Conservation (phyloP, 2,797 vertebrate genomes). For the Petrocephalus schoutedeni region DNA sequence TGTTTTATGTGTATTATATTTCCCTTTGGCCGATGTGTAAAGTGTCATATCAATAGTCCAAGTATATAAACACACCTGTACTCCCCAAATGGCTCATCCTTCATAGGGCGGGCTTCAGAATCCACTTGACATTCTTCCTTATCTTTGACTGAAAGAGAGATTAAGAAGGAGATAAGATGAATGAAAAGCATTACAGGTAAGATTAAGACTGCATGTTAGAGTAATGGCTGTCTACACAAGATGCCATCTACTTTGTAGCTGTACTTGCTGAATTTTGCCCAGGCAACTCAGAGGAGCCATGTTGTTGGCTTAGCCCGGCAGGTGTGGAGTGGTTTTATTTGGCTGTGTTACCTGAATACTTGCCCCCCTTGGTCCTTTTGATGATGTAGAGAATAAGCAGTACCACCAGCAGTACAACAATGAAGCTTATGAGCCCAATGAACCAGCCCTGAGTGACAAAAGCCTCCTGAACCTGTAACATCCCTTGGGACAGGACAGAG, state of each 20-base stretch:
- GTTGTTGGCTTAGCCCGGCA: not conserved
- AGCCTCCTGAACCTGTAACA: constrained; percentile 45
- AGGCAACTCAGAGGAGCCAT: not conserved
- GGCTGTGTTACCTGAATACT: constrained; percentile 73
- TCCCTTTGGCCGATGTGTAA: not conserved
- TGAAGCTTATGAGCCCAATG: constrained; percentile 77
- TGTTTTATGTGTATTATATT: too few species aligned
- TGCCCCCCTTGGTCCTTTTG: constrained; percentile 87
- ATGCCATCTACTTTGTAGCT: not conserved
- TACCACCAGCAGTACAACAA: constrained; percentile 73
- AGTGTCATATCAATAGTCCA: not conserved
- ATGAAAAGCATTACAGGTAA: not conserved
- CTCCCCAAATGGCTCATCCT: constrained; percentile 89
- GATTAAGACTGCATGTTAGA: not conserved
- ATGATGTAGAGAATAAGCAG: constrained; percentile 86
- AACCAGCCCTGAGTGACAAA: constrained; percentile 85
- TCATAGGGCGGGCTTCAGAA: constrained; percentile 88
- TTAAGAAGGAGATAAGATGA: not conserved
- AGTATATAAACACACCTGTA: constrained; percentile 72
- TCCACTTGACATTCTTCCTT: constrained; percentile 91
- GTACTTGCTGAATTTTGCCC: not conserved
- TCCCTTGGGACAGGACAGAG: not conserved
- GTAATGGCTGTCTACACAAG: not conserved
- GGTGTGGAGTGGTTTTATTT: not conserved
- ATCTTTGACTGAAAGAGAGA: constrained; percentile 76